Conservation (phyloP, 1,140 invertebrate genomes). For the Drosophila lacteicornis region DNA sequence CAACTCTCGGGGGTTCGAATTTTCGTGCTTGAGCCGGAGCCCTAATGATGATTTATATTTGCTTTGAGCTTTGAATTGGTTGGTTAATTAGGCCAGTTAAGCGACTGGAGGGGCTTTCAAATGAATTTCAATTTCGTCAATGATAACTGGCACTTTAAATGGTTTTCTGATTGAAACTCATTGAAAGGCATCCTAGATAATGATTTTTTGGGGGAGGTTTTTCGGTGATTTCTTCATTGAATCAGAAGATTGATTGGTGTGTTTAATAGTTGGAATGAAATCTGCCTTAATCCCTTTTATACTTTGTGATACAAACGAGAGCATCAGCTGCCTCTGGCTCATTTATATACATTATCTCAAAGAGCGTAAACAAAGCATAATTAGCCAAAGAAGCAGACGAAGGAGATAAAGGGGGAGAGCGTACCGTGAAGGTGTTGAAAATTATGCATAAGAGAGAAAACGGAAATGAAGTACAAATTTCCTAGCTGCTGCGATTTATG, state of each 20-base stretch:
- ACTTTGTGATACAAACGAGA: not conserved
- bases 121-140: conserved; percentile 61
- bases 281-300: not conserved
- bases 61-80: conserved; percentile 49
- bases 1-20: conserved; percentile 7
- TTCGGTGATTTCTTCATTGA: conserved; percentile 11
- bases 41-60: conserved; percentile 75
- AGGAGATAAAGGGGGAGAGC: conserved; percentile 18
- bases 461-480: conserved; percentile 80
- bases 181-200: conserved; percentile 46
- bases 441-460: conserved; percentile 61
- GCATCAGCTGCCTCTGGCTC: conserved; percentile 6
- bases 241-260: conserved; percentile 15
- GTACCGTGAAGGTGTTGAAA: conserved; percentile 56
- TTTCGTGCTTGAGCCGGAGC: conserved; percentile 15
- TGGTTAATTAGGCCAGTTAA: conserved; percentile 47
- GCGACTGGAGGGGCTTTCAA: conserved; percentile 16
- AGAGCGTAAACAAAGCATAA: conserved; percentile 74
- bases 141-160: conserved; percentile 56
- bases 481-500: conserved; percentile 55
- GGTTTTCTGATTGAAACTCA: conserved; percentile 47
- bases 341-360: conserved; percentile 27
- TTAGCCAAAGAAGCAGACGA: conserved; percentile 53
- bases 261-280: not conserved
- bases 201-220: conserved; percentile 22